Evolutionary conservation across 2,113 vertebrate genomes (phyloP).

Genomic region (Sporophila hypoxantha): DNA sequence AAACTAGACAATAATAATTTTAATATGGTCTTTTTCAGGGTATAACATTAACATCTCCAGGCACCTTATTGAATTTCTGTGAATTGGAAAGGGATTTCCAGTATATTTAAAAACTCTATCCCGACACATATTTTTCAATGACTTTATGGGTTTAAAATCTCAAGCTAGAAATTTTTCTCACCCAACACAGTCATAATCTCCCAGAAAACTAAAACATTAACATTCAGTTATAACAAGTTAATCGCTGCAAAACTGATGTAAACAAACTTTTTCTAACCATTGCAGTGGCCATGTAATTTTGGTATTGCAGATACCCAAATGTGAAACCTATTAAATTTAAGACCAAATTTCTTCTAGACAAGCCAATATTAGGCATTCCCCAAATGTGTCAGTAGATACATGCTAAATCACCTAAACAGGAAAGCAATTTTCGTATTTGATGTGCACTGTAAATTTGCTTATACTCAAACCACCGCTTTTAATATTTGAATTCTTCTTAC

Average conservation of each 20-base stretch:
- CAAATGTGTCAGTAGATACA: background rate
- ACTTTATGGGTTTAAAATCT: background rate
- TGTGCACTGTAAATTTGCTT: background rate
- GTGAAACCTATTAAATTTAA: background rate
- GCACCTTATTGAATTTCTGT: background rate
- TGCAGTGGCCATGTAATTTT: background rate
- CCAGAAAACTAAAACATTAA: background rate
- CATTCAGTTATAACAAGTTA: background rate
- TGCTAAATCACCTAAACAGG: background rate
- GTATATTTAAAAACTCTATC: background rate
- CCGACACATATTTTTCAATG: background rate
- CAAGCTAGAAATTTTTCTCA: background rate
- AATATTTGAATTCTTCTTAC: background rate
- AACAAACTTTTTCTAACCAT: background rate
- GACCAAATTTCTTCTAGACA: background rate
- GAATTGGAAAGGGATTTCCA: background rate
- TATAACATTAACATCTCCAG: background rate
- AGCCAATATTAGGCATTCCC: background rate
- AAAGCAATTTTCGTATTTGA: background rate
- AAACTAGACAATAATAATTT: background rate
- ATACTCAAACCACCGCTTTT: background rate
- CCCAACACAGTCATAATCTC: background rate
- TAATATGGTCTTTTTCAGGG: background rate
- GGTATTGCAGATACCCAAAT: fast-evolving
- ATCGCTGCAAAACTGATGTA: background rate